Conservation (phyloP, 2,888 invertebrate genomes). For the Pomacea canaliculata region DNA sequence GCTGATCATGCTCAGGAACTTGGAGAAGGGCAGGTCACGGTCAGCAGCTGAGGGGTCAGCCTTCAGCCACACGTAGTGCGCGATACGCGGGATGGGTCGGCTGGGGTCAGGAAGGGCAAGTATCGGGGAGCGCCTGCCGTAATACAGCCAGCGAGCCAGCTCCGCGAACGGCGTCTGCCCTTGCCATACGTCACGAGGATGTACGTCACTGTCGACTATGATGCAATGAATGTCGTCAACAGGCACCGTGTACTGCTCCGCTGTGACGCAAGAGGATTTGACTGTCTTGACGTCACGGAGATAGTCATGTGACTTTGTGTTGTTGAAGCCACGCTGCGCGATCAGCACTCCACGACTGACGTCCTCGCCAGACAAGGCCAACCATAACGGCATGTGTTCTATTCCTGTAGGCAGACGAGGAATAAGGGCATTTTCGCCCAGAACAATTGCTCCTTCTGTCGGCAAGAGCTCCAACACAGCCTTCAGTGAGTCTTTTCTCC, state of each 20-base stretch:
- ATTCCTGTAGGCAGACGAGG: constrained; percentile 11
- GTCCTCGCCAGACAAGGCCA: not conserved
- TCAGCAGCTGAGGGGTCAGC: too few relatives aligned
- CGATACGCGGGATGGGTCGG: constrained; percentile 16
- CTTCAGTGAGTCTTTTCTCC: constrained; percentile 5
- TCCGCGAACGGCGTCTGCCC: constrained; percentile 9
- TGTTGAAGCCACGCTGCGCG: not conserved
- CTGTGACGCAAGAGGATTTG: not conserved
- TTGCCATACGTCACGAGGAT: constrained; percentile 25
- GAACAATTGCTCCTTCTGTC: constrained; percentile 18
- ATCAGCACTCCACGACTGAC: constrained; percentile 12
- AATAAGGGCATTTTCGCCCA: constrained; percentile 22
- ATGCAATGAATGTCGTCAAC: not conserved
- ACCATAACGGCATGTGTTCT: not conserved
- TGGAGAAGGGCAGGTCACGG: not conserved
- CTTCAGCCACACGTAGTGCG: constrained; percentile 19
- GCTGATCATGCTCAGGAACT: constrained; percentile 32
- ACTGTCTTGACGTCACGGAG: not conserved
- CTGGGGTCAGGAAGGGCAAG: not conserved
- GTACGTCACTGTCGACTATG: not conserved
- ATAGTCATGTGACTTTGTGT: too few relatives aligned
- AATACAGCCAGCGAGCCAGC: constrained; percentile 25
- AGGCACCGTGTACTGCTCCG: not conserved
- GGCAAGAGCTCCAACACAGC: constrained; percentile 3
- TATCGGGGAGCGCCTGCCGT: constrained; percentile 7